Conservation (phyloP, 2,888 invertebrate genomes). For the Megalurothrips usitatus region DNA sequence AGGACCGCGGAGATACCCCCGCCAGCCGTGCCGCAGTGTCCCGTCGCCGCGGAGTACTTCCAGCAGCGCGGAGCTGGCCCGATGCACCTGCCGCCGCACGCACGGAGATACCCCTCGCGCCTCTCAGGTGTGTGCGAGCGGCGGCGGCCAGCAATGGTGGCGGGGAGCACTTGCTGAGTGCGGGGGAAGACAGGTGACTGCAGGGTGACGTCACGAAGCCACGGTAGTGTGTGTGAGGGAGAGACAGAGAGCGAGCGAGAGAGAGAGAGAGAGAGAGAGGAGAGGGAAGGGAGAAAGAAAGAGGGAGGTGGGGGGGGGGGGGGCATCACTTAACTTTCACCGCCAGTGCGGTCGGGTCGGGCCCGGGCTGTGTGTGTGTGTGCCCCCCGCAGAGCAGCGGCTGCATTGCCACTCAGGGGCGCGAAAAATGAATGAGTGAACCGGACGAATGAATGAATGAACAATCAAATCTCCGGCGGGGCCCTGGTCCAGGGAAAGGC, state of each 20-base stretch:
- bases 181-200: no score
- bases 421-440: background rate
- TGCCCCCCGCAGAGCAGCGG: no score
- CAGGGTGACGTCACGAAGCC: no score
- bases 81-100: background rate
- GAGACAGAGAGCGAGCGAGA: background rate
- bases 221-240: background rate
- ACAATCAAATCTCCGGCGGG: background rate
- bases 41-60: background rate
- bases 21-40: no score
- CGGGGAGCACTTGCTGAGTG: background rate
- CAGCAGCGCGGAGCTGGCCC: background rate
- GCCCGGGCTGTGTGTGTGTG: no score
- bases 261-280: background rate
- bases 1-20: no score
- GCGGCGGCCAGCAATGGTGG: background rate
- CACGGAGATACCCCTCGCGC: background rate
- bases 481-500: no score
- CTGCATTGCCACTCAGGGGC: background rate
- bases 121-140: background rate
- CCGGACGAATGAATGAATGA: background rate
- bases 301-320: background rate
- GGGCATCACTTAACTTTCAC: constrained; percentile 5
- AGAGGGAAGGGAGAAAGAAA: background rate
- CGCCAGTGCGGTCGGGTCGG: background rate